Percentiles rank a stretch among this genome's conserved stretches.
These are phyloP conservation scores for Drosophila flavopinicola DNA, from an alignment of 2,888 invertebrate species.

Conservation along the genomic window DNA sequence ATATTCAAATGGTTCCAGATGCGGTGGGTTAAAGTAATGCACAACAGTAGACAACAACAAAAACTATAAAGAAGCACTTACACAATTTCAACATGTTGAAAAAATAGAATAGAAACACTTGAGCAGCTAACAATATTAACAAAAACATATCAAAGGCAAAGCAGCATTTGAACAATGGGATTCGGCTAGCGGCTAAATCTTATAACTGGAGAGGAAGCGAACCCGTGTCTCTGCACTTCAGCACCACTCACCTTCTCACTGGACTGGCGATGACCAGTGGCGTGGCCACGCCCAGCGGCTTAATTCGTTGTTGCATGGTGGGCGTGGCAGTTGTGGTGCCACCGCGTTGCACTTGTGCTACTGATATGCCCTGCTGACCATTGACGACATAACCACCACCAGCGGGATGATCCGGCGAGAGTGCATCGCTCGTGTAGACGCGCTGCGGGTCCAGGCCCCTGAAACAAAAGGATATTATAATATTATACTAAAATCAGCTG, in stretches of 20 bases:
- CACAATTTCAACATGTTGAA: background rate
- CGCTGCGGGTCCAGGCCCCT: constrained; percentile 88
- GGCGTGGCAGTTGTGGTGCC: constrained; percentile 87
- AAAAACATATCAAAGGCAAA: constrained; percentile 17
- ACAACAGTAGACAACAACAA: background rate
- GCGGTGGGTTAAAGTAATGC: constrained; percentile 6
- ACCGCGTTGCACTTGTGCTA: constrained; percentile 85
- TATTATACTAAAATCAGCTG: background rate
- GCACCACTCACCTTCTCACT: constrained; percentile 90
- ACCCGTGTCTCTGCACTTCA: background rate
- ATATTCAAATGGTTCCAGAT: constrained; percentile 6
- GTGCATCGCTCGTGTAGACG: constrained; percentile 86
- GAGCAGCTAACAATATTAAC: constrained; percentile 10
- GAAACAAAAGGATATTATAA: background rate
- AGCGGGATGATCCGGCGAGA: constrained; percentile 86
- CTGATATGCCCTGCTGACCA: constrained; percentile 77
- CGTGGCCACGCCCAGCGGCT: constrained; percentile 94
- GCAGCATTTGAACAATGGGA: constrained; percentile 1
- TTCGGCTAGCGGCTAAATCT: constrained; percentile 7
- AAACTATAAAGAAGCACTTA: background rate
- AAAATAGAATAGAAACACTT: background rate
- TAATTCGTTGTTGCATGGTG: constrained; percentile 95
- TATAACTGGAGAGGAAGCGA: background rate
- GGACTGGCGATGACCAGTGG: constrained; percentile 94
- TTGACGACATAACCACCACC: constrained; percentile 74